A percentile compares a stretch with the other conserved stretches of the same genome.
phyloP scores from a whole-genome alignment of 2,797 vertebrate genomes.

The Kryptolebias ocellatus region DNA sequence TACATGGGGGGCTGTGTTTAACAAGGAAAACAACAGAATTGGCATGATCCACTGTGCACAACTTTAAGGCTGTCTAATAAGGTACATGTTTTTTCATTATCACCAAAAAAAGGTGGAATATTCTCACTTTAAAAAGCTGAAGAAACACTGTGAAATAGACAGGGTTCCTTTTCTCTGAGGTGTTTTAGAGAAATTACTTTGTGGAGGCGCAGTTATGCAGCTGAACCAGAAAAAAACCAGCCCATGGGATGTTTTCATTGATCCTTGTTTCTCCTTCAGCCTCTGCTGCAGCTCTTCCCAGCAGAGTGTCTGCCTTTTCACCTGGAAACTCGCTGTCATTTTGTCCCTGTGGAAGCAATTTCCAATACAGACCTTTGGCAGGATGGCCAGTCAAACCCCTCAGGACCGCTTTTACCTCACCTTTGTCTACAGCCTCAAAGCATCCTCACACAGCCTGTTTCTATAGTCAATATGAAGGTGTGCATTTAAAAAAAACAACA shows the following conservation, averaged over 20 bases:
- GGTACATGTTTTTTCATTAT: neutral
- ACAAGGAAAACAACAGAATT: conserved; percentile 1
- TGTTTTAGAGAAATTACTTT: conserved; percentile 43
- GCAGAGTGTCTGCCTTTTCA: conserved; percentile 50
- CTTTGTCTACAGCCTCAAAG: conserved; percentile 54
- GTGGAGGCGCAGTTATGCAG: conserved; percentile 37
- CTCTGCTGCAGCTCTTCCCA: conserved; percentile 41
- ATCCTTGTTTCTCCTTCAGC: conserved; percentile 61
- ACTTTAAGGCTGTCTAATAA: neutral
- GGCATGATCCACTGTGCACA: conserved; percentile 2
- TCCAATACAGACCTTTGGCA: conserved; percentile 45
- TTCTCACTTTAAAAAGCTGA: neutral
- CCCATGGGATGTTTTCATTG: conserved; percentile 61
- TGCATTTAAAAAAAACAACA: neutral
- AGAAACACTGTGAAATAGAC: conserved; percentile 15
- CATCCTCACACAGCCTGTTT: conserved; percentile 22
- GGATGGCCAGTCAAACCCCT: conserved; percentile 32
- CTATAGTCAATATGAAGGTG: neutral
- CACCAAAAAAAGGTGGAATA: neutral
- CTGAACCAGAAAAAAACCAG: conserved; percentile 50
- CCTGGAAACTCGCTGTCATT: conserved; percentile 63
- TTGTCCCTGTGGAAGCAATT: conserved; percentile 61
- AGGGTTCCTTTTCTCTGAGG: conserved; percentile 6
- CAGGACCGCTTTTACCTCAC: conserved; percentile 41
- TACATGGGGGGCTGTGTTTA: conserved; percentile 2